Percentiles rank a stretch among this genome's conserved stretches.
Conservation (phyloP, 2,113 vertebrate genomes). For the Zapornia atra region DNA sequence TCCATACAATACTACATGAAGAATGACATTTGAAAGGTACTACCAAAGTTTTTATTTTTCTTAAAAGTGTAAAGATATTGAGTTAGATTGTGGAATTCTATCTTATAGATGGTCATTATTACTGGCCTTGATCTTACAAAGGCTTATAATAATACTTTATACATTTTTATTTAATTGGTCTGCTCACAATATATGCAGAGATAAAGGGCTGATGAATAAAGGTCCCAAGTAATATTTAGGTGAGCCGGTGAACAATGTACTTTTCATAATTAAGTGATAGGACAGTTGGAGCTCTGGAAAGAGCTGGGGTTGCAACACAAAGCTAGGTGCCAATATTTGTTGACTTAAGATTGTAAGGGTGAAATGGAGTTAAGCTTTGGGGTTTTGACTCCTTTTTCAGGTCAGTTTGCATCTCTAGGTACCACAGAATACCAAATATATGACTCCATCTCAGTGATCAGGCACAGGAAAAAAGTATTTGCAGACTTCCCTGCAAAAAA, state of each 20-base stretch:
- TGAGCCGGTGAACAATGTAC: not conserved
- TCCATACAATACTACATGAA: not conserved
- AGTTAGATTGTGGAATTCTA: not conserved
- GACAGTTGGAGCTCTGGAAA: not conserved
- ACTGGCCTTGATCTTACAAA: not conserved
- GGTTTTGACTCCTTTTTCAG: not conserved
- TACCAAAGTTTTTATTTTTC: not conserved
- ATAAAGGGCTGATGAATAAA: not conserved
- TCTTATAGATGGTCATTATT: not conserved
- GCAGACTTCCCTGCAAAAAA: accelerated
- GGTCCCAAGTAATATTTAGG: not conserved
- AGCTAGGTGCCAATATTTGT: not conserved
- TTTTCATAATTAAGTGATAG: not conserved
- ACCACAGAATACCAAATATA: not conserved
- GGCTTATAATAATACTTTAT: not conserved
- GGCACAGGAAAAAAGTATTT: not conserved
- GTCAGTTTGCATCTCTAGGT: not conserved
- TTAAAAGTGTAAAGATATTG: not conserved
- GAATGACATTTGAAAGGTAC: not conserved
- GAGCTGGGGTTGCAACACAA: accelerated
- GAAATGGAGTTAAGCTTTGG: not conserved
- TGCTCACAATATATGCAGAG: not conserved
- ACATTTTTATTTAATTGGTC: not conserved
- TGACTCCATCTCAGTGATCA: not conserved
- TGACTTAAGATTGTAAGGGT: not conserved